Conservation (phyloP, 2,113 vertebrate genomes). For the Donacobius atricapilla region DNA sequence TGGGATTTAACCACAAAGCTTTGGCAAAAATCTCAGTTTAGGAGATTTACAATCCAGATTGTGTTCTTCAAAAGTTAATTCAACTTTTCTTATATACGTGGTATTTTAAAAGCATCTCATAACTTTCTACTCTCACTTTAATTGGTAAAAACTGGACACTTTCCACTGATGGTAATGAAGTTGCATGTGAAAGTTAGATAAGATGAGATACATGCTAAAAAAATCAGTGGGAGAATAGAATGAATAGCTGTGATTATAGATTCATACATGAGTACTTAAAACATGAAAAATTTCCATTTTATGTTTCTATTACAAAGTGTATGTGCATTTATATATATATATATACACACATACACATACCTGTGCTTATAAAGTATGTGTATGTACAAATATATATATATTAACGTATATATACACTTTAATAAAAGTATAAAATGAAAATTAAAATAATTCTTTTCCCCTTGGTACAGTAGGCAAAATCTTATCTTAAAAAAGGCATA, state of each 20-base stretch:
- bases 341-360: background rate
- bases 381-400: background rate
- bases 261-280: background rate
- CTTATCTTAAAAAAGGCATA: background rate
- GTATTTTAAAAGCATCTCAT: background rate
- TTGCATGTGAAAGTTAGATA: background rate
- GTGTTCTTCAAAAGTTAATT: background rate
- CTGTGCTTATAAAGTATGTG: background rate
- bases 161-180: background rate
- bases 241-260: background rate
- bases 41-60: background rate
- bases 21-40: background rate
- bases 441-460: background rate
- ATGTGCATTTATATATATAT: background rate
- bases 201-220: background rate
- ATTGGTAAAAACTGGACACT: background rate
- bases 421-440: no score
- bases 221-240: background rate
- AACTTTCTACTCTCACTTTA: background rate
- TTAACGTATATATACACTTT: background rate
- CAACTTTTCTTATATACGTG: background rate
- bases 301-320: background rate
- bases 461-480: background rate
- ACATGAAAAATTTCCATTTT: background rate
- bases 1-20: constrained; percentile 6